These are phyloP conservation scores for pig (Sus scrofa) DNA, from an alignment of 2,113 vertebrate species.

Conservation along the genomic window T2T-Sscrofa CM000813.6:95963501-95964000, in stretches of 20 bases:
- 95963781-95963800: background rate
- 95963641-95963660: constrained; percentile 8
- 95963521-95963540: no score
- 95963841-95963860: background rate
- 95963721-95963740: background rate
- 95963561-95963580: background rate
- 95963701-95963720: background rate
- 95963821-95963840: background rate
- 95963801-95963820: background rate
- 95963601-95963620: constrained; percentile 24
- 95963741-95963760: constrained; percentile 22
- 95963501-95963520: no score
- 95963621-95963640: background rate
- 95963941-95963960: background rate
- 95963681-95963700: background rate
- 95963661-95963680: background rate
- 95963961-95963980: constrained; percentile 12
- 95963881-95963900: constrained; percentile 57
- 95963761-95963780: background rate
- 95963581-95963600: background rate
- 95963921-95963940: background rate
- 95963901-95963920: background rate
- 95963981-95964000: constrained; percentile 6
- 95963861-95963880: constrained; percentile 34
- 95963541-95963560: background rate